Conservation (phyloP, 1,140 invertebrate species). For the Paralvinella palmiformis region DNA sequence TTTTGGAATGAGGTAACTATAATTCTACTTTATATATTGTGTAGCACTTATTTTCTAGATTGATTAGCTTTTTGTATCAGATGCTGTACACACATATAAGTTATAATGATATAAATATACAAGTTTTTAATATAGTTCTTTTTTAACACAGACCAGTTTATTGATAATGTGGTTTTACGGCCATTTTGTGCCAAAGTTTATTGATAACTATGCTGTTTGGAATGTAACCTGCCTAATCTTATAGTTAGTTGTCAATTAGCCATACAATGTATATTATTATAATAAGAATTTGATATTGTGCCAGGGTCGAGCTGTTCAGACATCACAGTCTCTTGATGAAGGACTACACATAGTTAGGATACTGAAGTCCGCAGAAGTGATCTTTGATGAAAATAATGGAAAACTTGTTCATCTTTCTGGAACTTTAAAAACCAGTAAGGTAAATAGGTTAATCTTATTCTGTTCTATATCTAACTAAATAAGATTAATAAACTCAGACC, state of each 20-base stretch:
- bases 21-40: not conserved
- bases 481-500: not conserved
- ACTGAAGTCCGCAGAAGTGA: slow-evolving; percentile 53
- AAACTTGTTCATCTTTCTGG: slow-evolving; percentile 71
- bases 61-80: not conserved
- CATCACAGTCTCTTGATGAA: slow-evolving; percentile 65
- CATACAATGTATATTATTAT: not conserved
- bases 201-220: not conserved
- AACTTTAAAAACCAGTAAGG: slow-evolving; percentile 63
- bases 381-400: slow-evolving; percentile 63
- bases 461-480: not conserved
- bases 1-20: slow-evolving; percentile 68
- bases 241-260: not conserved
- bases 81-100: too few relatives aligned
- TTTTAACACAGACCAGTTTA: not conserved
- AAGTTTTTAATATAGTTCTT: not conserved
- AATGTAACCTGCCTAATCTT: not conserved
- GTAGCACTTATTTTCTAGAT: not conserved
- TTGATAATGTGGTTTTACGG: not conserved
- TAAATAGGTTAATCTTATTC: slow-evolving; percentile 12
- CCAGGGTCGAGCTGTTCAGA: slow-evolving; percentile 65
- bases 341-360: slow-evolving; percentile 59
- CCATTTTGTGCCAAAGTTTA: not conserved
- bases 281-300: slow-evolving; percentile 20
- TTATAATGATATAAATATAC: not conserved